Base-by-base conservation (phyloP, 2,797 vertebrate genomes). In the Pristis pectinata region DNA sequence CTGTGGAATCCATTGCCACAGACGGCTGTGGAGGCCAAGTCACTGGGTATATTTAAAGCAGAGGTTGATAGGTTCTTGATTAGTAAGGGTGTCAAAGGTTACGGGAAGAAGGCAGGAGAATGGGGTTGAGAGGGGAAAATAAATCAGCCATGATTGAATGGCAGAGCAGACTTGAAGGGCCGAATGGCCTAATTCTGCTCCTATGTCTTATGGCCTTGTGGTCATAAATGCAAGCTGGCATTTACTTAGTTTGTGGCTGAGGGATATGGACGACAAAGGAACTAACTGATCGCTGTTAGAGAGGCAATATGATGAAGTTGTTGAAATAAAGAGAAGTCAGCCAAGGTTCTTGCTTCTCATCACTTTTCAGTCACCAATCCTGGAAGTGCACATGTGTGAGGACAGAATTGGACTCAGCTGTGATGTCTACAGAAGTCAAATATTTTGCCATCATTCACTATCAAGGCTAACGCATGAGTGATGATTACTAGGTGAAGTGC, bases 351-450 rank as follows among this genome's bases (percentile, higher is more conserved):
- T 59, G 53, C 13, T 59, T 87, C 53, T 30, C 0, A 59, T 87
- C 83, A 87, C 53, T n/a, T 87, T 87, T 56, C 30, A 87, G 83
- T 87, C 3, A 34, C 53, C 30, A 30, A 30, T 59, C 53, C 53
- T 34, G 30, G 30, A 85, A n/a, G 30, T 59, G 53, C 83, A n/a
- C 30, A 59, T 59, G 53, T 59, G 83, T 59, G 27, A 59, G 53
- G 24, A 9, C 44, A 83, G 80, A 83, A 83, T 53, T 22, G 8
- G 83, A 34, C 53, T 87, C 53, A 87, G 53, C 83, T 87, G 83
- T 87, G 83, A 59, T 87, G 53, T 56, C 83, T 87, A 34, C 83
- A 87, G 53, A 13, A 87, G 53, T 87, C 83, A 87, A 87, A 87
- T 87, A 87, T 53, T 56, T 56, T 59, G 27, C 11, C 30, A 17